These are phyloP conservation scores for Carabus problematicus DNA, from an alignment of 2,888 invertebrate genomes.

Conservation along the genomic window DNA sequence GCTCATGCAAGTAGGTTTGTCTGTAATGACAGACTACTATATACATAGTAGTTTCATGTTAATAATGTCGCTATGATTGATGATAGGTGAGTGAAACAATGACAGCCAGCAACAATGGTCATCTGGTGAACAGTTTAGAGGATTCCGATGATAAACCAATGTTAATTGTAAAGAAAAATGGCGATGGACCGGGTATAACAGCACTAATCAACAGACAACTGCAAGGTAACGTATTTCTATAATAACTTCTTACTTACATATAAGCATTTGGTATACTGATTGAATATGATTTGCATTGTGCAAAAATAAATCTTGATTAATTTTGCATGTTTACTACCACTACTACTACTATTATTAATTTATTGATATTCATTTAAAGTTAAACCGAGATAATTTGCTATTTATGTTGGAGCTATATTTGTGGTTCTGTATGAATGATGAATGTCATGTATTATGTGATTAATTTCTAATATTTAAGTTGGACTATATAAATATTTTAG, in stretches of 20 bases:
- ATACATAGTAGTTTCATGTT: background rate
- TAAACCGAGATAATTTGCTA: slow-evolving; percentile 19
- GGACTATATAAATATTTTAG: background rate
- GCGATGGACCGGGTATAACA: slow-evolving; percentile 79
- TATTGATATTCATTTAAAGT: slow-evolving; percentile 4
- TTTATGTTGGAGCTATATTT: slow-evolving; percentile 34
- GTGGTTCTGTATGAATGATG: slow-evolving; percentile 10
- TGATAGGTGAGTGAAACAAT: slow-evolving; percentile 81
- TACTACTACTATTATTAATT: background rate
- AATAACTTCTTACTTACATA: slow-evolving; percentile 3
- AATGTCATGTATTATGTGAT: slow-evolving; percentile 16
- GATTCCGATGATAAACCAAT: slow-evolving; percentile 79
- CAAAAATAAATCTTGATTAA: slow-evolving; percentile 24
- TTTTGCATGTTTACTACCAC: slow-evolving; percentile 30
- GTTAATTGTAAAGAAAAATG: slow-evolving; percentile 77
- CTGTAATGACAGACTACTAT: background rate
- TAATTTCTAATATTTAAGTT: too few species aligned
- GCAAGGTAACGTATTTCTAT: slow-evolving; percentile 66
- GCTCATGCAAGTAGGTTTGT: slow-evolving; percentile 74
- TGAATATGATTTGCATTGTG: slow-evolving; percentile 37
- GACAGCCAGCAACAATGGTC: slow-evolving; percentile 76
- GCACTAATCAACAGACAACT: slow-evolving; percentile 78
- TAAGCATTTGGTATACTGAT: slow-evolving; percentile 27
- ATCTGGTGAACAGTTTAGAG: slow-evolving; percentile 74
- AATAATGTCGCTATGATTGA: slow-evolving; percentile 35